Conservation (phyloP, 2,113 vertebrate species). For the Thamnophis sirtalis region DNA sequence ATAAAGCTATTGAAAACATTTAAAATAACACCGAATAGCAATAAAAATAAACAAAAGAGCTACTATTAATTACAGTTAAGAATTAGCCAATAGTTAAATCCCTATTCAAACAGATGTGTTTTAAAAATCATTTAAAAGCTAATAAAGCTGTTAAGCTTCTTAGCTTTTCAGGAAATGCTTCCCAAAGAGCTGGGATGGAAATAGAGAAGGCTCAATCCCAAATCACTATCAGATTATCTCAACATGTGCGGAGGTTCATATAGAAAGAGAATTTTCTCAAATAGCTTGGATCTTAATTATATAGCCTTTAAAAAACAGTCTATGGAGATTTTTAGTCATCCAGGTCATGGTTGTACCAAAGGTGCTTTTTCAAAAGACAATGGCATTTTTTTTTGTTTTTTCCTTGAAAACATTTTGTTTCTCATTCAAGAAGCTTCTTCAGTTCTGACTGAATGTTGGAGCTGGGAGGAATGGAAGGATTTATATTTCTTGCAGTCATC, state of each 20-base stretch:
- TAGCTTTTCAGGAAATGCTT: neutral
- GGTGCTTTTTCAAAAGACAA: neutral
- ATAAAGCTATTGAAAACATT: neutral
- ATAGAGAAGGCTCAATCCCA: neutral
- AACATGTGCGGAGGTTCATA: neutral
- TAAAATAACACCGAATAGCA: neutral
- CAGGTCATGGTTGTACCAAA: neutral
- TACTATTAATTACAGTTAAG: neutral
- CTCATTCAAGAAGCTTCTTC: neutral
- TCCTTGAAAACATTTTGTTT: neutral
- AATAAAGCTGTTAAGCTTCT: neutral
- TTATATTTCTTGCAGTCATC: neutral
- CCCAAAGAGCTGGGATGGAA: neutral
- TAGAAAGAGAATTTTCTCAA: neutral
- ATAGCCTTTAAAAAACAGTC: neutral
- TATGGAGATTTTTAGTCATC: neutral
- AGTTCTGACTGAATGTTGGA: neutral
- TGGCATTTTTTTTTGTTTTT: neutral
- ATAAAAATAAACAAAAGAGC: neutral
- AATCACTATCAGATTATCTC: neutral
- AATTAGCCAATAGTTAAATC: neutral
- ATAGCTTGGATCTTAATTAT: neutral
- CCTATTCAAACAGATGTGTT: neutral
- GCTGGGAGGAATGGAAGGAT: neutral
- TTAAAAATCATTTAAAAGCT: neutral